Evolutionary conservation across 2,113 vertebrate genomes (phyloP).

Genomic region (Dolichotis patagonum): DNA sequence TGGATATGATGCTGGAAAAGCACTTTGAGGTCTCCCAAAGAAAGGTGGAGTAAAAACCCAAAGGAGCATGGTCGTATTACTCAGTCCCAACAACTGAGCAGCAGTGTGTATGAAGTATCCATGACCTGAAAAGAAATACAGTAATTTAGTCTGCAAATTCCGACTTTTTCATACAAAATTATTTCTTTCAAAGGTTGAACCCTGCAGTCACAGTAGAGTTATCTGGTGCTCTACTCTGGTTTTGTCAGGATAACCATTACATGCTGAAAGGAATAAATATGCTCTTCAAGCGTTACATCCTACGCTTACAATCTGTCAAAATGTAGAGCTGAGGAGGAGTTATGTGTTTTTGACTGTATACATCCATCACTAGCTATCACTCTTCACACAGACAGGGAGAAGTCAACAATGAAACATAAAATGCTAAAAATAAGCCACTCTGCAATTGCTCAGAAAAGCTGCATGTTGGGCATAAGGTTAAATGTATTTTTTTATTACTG

Average conservation of each 20-base stretch:
- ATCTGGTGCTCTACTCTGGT: background rate
- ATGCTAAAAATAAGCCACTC: constrained; percentile 67
- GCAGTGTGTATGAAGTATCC: background rate
- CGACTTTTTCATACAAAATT: constrained; percentile 7
- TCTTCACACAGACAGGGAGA: constrained; percentile 72
- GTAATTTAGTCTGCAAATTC: constrained; percentile 45
- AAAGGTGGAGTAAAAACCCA: constrained; percentile 32
- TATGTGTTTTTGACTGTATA: constrained; percentile 67
- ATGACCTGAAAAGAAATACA: background rate
- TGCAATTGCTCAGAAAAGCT: constrained; percentile 62
- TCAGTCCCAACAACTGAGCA: background rate
- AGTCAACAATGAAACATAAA: constrained; percentile 77
- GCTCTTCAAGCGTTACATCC: constrained; percentile 64
- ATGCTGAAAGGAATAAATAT: constrained; percentile 61
- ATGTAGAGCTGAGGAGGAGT: constrained; percentile 65
- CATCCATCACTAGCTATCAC: constrained; percentile 57
- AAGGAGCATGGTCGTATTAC: constrained; percentile 24
- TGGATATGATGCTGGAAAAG: constrained; percentile 63
- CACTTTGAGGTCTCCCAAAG: constrained; percentile 58
- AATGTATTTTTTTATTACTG: constrained; percentile 61
- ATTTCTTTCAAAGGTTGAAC: background rate
- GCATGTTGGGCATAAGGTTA: constrained; percentile 68
- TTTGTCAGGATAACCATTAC: constrained; percentile 70
- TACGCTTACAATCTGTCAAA: constrained; percentile 76
- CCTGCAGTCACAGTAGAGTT: constrained; percentile 28